Base-by-base conservation (phyloP, 2,888 invertebrate species). In the Drosophila melanosoma region DNA sequence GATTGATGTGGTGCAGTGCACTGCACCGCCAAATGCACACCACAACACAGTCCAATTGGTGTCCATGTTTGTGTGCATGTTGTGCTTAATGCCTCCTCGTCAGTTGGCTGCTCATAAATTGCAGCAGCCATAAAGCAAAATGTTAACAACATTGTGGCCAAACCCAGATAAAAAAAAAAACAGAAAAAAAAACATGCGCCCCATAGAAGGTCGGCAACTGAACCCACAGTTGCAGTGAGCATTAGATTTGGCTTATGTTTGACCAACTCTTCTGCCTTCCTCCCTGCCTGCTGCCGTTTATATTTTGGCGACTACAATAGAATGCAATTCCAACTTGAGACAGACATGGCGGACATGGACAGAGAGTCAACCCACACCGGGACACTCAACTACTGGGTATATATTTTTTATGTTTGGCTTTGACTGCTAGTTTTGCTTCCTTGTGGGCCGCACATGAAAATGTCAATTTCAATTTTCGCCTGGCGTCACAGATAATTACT, bases 401-500 rank as follows among this genome's bases (percentile, higher is more conserved):
- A 4, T 17, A 54, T 29, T 29, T 6, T 4, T 5, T 29, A 26
- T 26, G 54, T 38, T 38, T n/a, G 56, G 26, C 12, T 29, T 56
- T 38, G 17, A 26, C 36, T 48, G 64, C 33, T 12, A 57, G 64
- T 79, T 79, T 63, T 79, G 76, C 83, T 84, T 84, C 87, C 83
- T 89, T 76, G 84, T 89, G 84, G 89, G 83, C 76, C 42, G 87
- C 65, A 68, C 67, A 71, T 58, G 74, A 72, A 84, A 86, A 86
- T 89, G 85, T 87, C 85, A 86, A 67, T 80, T 89, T 86, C 85
- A 89, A 89, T 86, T 84, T 86, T 87, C 72, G 73, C 77, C 76
- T 59, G 80, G 87, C 87, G 89, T 87, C 78, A 62, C 59, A 73
- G 54, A 73, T 87, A 85, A 85, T 85, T 86, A 82, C 74, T 84